Evolutionary conservation across 2,113 vertebrate species (phyloP), one percentile per base, ranked within the genome.

Genomic region (Tursiops truncatus): DNA sequence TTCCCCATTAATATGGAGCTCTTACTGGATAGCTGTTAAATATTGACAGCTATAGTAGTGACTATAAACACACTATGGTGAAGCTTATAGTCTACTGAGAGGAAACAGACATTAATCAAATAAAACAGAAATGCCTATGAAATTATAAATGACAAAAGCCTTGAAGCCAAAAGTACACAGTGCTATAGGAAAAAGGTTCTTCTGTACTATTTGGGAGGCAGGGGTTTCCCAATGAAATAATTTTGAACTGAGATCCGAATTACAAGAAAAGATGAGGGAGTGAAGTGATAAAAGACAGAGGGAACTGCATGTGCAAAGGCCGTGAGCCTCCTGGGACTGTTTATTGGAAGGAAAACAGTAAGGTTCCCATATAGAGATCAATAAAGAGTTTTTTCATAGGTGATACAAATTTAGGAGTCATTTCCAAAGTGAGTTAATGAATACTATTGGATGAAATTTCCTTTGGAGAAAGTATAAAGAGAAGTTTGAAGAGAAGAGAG

Each of bases 101-200:
- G 65, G 26, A 90, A 94, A 53, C 12, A 82, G 44, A 62, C 6
- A 58, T 80, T 73, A 31, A 87, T 85, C 60, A 81, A 70, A 90
- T 65, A 93, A 97, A 94, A 90, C 26, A 88, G 58, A 96, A 88
- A 89, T 77, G 12, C 28, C 36, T 73, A 38, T 77, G 67, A 95
- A 89, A 79, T 56, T 65, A 4, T 84, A 96, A 93, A 4, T 73
- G 60, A 73, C 31, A 82, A 91, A 92, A 93, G 20, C 31, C 21
- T 89, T 68, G 18, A 73, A 82, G 93, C 53, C 63, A 74, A 53
- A 65, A 71, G 3, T n/a, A 47, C 23, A 76, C n/a, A 63, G 11
- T 77, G 8, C 4, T 74, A 41, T 12, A 86, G 31, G 47, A 76
- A 70, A 94, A 6, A 50, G 1, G 0, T 41, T 91, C 77, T 92